Conservation (phyloP, 1,140 invertebrate genomes). For the Cydia pomonella region DNA sequence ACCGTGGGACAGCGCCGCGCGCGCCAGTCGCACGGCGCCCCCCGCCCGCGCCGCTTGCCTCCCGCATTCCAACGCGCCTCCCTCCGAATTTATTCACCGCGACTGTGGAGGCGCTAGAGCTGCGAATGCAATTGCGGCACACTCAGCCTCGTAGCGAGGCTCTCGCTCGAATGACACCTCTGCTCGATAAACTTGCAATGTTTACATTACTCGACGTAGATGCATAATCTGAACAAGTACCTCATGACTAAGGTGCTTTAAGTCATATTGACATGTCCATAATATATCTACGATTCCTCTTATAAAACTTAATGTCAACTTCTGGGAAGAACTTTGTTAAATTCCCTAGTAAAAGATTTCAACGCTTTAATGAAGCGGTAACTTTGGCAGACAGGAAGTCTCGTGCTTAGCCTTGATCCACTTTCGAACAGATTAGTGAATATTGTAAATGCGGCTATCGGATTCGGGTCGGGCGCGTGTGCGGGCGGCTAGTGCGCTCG, state of each 20-base stretch:
- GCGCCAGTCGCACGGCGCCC: conserved; percentile 76
- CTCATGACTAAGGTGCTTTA: neutral
- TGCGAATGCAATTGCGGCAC: conserved; percentile 25
- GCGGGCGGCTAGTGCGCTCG: conserved; percentile 43
- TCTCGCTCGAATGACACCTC: conserved; percentile 26
- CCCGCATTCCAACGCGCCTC: conserved; percentile 76
- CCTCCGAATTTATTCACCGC: conserved; percentile 75
- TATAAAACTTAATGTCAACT: neutral
- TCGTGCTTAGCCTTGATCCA: conserved; percentile 27
- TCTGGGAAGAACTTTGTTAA: neutral
- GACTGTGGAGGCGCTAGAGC: conserved; percentile 24
- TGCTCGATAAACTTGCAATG: conserved; percentile 18
- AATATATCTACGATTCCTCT: neutral
- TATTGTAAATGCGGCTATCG: conserved; percentile 7
- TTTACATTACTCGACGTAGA: neutral
- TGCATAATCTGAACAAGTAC: neutral
- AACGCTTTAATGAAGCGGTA: neutral
- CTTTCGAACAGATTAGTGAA: conserved; percentile 25
- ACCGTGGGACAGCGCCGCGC: conserved; percentile 76
- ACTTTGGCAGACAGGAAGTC: conserved; percentile 19
- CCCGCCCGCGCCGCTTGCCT: conserved; percentile 59
- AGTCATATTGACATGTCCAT: neutral
- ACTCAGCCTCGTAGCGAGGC: conserved; percentile 11
- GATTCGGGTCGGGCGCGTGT: conserved; percentile 39
- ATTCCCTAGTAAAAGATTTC: neutral